These are phyloP conservation scores for Phylloscopus trochilus DNA, from an alignment of 2,113 vertebrate genomes.

Conservation along the genomic window DNA sequence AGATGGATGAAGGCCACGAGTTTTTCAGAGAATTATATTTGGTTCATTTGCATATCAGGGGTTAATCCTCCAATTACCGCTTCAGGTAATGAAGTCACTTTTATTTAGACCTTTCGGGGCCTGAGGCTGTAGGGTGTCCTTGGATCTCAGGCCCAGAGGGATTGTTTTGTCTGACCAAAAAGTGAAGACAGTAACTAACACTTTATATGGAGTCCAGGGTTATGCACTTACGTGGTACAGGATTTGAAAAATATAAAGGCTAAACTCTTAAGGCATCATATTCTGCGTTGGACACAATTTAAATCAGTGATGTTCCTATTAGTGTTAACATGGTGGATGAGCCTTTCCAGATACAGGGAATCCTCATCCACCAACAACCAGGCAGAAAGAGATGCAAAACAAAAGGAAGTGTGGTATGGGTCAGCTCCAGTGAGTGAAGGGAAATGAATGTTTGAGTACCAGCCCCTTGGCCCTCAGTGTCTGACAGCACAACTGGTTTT, in stretches of 20 bases:
- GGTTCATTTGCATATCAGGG: not conserved
- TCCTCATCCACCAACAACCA: not conserved
- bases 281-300: not conserved
- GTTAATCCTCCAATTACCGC: not conserved
- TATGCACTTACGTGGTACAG: not conserved
- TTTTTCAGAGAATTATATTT: not conserved
- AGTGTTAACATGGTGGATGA: not conserved
- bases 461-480: not conserved
- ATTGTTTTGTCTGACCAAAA: not conserved
- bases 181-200: not conserved
- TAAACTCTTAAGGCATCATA: not conserved
- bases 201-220: not conserved
- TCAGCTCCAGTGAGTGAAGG: not conserved
- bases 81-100: not conserved
- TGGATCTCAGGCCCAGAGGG: not conserved
- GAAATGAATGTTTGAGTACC: not conserved
- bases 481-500: not conserved
- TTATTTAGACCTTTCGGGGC: too few species aligned
- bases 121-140: not conserved
- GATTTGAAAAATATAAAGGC: not conserved
- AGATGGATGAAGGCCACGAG: rapidly evolving
- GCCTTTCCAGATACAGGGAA: not conserved
- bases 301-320: not conserved
- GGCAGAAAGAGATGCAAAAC: not conserved
- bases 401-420: too few species aligned